Percentiles rank a stretch among this genome's conserved stretches.
Conservation (phyloP, 2,797 vertebrate species). For the Holocentrus rufus region DNA sequence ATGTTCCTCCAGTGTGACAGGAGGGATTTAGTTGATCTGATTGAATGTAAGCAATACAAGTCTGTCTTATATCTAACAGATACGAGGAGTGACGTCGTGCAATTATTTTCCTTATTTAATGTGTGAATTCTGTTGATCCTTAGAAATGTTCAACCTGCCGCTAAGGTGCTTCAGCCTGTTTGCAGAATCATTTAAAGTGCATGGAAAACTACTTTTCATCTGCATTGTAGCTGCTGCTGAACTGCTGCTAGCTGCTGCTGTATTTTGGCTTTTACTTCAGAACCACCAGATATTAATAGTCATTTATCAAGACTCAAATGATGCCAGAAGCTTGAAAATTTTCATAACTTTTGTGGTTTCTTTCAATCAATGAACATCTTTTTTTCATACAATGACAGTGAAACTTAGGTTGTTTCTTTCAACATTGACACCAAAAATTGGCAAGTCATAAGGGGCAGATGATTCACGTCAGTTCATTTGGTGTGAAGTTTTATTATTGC, state of each 20-base stretch:
- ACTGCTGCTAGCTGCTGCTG: too few species aligned
- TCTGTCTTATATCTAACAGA: background rate
- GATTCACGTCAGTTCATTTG: too few species aligned
- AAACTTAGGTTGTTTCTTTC: too few species aligned
- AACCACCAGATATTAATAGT: background rate
- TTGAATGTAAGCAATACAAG: conserved; percentile 56
- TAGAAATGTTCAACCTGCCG: background rate
- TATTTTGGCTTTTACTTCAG: background rate
- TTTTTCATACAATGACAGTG: too few species aligned
- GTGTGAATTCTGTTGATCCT: background rate
- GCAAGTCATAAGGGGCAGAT: too few species aligned
- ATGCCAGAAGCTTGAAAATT: too few species aligned
- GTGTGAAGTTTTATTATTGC: too few species aligned
- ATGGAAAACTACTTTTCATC: background rate
- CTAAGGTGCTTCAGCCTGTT: background rate
- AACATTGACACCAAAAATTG: too few species aligned
- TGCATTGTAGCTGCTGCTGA: background rate
- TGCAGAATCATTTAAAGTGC: background rate
- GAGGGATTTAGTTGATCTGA: conserved; percentile 4
- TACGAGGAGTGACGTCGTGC: background rate
- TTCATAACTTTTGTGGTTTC: too few species aligned
- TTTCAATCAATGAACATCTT: too few species aligned
- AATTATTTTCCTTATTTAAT: background rate
- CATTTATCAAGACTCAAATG: background rate
- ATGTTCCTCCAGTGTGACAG: background rate